A percentile compares a stretch with the other conserved stretches of the same genome.
Evolutionary conservation across 2,797 vertebrate species (phyloP).

Genomic region (Tinamus major): DNA sequence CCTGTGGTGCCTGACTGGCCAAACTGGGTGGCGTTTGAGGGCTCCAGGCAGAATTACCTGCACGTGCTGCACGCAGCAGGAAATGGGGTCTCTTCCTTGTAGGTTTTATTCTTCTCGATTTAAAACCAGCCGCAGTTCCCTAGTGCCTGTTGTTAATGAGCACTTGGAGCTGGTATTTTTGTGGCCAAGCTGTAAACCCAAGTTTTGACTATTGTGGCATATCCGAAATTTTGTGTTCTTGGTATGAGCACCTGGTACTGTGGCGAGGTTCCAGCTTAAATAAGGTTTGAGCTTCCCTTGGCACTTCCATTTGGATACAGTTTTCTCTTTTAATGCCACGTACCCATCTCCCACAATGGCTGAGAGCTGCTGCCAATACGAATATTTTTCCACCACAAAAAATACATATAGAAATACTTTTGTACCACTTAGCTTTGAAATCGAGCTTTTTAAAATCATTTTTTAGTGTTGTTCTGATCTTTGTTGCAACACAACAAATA

Average conservation of each 20-base stretch:
- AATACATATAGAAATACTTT: background rate
- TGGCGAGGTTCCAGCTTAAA: background rate
- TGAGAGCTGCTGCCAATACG: background rate
- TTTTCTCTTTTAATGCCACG: background rate
- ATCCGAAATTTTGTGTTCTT: background rate
- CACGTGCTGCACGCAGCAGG: background rate
- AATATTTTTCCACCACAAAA: background rate
- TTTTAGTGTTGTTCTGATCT: background rate
- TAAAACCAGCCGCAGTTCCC: background rate
- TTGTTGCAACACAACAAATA: background rate
- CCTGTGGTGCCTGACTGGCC: background rate
- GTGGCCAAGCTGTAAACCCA: background rate
- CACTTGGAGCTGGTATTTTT: background rate
- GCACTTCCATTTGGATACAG: background rate
- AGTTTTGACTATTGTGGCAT: background rate
- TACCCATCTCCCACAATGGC: background rate
- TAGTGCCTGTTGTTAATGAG: background rate
- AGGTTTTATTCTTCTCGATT: background rate
- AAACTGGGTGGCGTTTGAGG: background rate
- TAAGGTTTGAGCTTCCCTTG: background rate
- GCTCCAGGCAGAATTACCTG: fast-evolving
- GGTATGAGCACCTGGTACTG: background rate
- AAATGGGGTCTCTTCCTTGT: background rate
- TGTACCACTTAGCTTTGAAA: background rate
- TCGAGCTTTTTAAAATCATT: too few relatives aligned